Evolutionary conservation across 2,888 invertebrate species (phyloP).

Genomic region (Lithophane socia): DNA sequence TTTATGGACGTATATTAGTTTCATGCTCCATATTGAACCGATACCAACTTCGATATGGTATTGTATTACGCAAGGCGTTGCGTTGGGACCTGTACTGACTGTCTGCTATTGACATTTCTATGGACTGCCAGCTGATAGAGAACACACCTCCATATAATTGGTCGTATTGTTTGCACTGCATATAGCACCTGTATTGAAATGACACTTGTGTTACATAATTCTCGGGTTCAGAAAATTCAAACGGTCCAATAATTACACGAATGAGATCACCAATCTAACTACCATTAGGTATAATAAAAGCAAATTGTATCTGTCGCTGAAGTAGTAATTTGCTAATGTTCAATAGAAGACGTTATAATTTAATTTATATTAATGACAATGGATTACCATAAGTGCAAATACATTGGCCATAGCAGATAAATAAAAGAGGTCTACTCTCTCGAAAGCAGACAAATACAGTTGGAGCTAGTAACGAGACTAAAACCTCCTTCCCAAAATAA

Average conservation of each 20-base stretch:
- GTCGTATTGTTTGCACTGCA: neutral
- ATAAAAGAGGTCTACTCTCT: neutral
- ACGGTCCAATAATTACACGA: neutral
- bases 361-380: neutral
- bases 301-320: neutral
- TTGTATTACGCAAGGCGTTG: constrained; percentile 10
- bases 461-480: neutral
- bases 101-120: constrained; percentile 26
- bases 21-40: neutral
- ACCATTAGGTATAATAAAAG: neutral
- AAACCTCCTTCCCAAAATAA: neutral
- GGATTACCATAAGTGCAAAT: neutral
- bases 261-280: neutral
- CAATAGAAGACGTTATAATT: neutral
- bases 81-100: neutral
- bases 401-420: neutral
- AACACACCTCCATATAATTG: constrained; percentile 1
- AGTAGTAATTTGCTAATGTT: neutral
- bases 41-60: neutral
- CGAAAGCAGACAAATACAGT: neutral
- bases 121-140: neutral
- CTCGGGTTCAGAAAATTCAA: neutral
- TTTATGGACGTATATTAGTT: constrained; percentile 8
- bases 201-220: neutral
- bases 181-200: constrained; percentile 2